Evolutionary conservation across 1,140 invertebrate species (phyloP).

Genomic region (Diabrotica undecimpunctata): DNA sequence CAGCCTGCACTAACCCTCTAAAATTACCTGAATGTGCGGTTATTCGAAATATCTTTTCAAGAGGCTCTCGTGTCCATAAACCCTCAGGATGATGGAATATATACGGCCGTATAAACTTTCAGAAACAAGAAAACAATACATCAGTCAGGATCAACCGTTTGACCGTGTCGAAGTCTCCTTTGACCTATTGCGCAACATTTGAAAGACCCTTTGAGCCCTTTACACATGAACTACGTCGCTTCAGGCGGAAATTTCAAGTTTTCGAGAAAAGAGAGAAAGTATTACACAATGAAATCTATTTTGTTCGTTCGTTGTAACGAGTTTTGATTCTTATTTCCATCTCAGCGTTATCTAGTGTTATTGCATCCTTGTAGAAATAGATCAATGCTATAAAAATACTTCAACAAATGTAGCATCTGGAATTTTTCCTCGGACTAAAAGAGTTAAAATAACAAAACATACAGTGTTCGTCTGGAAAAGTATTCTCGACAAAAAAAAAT

Average conservation of each 20-base stretch:
- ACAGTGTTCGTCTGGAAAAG: too few relatives aligned
- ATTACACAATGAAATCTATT: neutral
- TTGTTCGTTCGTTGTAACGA: too few relatives aligned
- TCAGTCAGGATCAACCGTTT: conserved; percentile 13
- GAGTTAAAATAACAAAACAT: too few relatives aligned
- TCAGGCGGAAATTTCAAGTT: neutral
- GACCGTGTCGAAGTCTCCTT: conserved; percentile 10
- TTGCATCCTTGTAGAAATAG: too few relatives aligned
- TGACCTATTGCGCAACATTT: conserved; percentile 5
- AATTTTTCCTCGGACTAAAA: too few relatives aligned
- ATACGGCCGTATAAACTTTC: conserved; percentile 3
- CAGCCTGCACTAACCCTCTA: neutral
- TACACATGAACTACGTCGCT: neutral
- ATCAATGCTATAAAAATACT: too few relatives aligned
- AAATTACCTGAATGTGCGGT: conserved; percentile 4
- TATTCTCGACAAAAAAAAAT: too few relatives aligned
- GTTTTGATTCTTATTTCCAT: too few relatives aligned
- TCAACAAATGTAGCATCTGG: too few relatives aligned
- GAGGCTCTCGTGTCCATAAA: neutral
- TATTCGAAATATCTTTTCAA: conserved; percentile 7
- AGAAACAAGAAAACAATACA: conserved; percentile 15
- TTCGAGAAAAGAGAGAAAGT: neutral
- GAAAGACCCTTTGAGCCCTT: conserved; percentile 2
- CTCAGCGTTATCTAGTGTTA: too few relatives aligned
- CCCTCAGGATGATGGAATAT: conserved; percentile 7